Evolutionary conservation across 2,888 invertebrate species (phyloP), one percentile per base, ranked within the genome.

Genomic region (Apocheima hispidaria): DNA sequence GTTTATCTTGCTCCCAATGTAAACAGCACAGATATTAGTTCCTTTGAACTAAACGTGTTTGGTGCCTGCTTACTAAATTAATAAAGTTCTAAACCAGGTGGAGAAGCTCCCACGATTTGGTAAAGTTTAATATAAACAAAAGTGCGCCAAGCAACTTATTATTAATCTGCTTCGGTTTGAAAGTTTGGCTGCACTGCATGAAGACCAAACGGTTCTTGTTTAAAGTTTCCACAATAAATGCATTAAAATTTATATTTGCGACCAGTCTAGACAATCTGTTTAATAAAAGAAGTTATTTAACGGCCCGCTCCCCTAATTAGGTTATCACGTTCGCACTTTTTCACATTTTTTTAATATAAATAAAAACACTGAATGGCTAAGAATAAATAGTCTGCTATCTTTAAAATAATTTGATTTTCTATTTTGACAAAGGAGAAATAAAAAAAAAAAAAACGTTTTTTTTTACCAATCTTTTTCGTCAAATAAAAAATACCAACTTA

Each of bases 21-120:
- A 55, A 55, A 48, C 38, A 60, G 21, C 44, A 56, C 41, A 46
- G 54, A 40, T 59, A 55, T 59, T 58, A 63, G 56, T 58, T 61
- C 41, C 61, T 56, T 56, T 53, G 41, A 52, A 62, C 56, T 43
- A n/a, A 41, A 50, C 26, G 23, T 23, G 38, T 46, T 51, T 18
- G 20, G 18, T 40, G 12, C 40, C 18, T 51, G 44, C 54, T 35
- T 50, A 63, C 46, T 63, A 68, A 72, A 72, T 69, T 69, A 71
- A 65, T 66, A 67, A 72, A 72, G 66, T 65, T 65, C 33, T 14
- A 43, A 26, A 65, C 28, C 72, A 72, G 69, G 68, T 72, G 72
- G 40, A 33, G 54, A 53, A 60, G 52, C 54, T 72, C 67, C 48
- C 69, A 63, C 52, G 52, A 36, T 36, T 56, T 51, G 57, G 56